Evolutionary conservation across 2,888 invertebrate species (phyloP), one percentile per base, ranked within the genome.

Genomic region (Drosophila cyrtoloma): DNA sequence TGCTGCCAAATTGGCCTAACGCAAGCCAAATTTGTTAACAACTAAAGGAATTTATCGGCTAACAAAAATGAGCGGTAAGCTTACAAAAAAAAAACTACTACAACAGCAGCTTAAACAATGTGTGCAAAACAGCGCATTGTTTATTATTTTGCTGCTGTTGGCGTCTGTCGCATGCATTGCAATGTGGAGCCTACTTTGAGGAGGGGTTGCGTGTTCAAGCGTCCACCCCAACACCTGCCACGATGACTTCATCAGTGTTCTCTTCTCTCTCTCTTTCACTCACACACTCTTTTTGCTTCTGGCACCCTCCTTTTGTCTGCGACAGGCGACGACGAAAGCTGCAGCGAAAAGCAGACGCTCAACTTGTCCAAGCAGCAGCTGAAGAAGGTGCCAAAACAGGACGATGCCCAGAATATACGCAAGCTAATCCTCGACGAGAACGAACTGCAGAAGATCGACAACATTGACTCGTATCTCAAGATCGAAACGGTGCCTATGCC

Each of bases 361-460:
- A 96, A 98, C 94, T 94, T 97, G 84, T 96, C 97, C 76, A 96
- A 95, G 92, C 96, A 96, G 94, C 96, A 96, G 92, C 94, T 98
- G 84, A 97, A 97, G 93, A 97, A 97, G 94, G 94, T 98, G 89
- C 96, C 96, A 91, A 95, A 95, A 77, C 94, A 95, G 64, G 95
- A 95, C 72, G 96, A 96, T 93, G 95, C 96, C 35, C 95, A 95
- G 91, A 94, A 94, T 76, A 94, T 96, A 89, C 95, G 95, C 74
- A 95, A 95, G 83, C 94, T 98, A 84, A 96, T 97, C 84, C 94
- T 97, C 61, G 97, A 98, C 92, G 97, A 97, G 91, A 98, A 98
- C 94, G 97, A 97, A 92, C 94, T 98, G 75, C 97, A 97, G 91
- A 95, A 97, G 86, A 95, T 98, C 87, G 98, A 98, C 93, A 97